Conservation (phyloP, 2,113 vertebrate species). For the Gorsachius goisagi region DNA sequence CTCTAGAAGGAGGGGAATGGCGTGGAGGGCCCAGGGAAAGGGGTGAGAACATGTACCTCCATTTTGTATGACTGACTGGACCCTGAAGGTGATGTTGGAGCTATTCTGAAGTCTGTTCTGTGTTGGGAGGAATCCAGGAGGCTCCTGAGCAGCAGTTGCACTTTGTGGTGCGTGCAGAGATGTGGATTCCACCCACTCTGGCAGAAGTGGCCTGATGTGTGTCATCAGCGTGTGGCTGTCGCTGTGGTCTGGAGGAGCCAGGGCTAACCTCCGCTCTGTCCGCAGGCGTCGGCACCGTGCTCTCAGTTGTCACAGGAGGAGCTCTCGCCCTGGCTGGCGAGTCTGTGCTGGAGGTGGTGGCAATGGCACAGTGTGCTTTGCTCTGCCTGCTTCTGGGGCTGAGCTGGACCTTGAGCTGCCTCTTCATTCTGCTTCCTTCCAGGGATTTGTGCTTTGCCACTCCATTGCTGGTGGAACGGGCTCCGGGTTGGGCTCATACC, state of each 20-base stretch:
- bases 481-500: slow-evolving; percentile 93
- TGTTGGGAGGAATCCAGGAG: neutral
- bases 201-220: neutral
- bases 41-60: accelerated
- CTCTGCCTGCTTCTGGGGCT: neutral
- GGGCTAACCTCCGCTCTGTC: accelerated
- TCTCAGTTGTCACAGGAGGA: neutral
- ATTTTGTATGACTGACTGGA: accelerated
- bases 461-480: slow-evolving; percentile 97
- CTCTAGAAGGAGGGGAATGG: neutral
- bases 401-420: neutral
- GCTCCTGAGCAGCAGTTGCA: neutral
- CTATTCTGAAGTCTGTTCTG: neutral
- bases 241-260: neutral
- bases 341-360: neutral
- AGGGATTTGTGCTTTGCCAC: slow-evolving; percentile 98
- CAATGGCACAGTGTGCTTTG: neutral
- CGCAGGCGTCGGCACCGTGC: accelerated
- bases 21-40: neutral
- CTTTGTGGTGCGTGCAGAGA: neutral
- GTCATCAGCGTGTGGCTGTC: neutral
- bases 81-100: neutral
- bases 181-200: neutral
- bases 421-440: neutral
- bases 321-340: neutral